Conservation (phyloP, 2,113 vertebrate species). For the Elachura formosa region DNA sequence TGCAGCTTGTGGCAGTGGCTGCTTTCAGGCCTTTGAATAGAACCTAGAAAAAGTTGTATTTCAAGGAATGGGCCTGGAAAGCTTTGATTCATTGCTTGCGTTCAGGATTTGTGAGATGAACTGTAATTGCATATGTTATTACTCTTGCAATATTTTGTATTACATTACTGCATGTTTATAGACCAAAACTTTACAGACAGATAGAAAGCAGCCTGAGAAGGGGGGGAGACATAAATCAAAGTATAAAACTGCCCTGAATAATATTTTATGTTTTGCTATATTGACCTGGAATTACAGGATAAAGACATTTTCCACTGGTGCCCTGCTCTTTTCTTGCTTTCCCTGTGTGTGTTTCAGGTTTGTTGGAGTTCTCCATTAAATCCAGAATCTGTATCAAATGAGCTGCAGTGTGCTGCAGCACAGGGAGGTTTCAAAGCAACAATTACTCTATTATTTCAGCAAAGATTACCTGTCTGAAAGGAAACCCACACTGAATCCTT, state of each 20-base stretch:
- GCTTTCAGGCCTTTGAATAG: background rate
- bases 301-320: constrained; percentile 39
- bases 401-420: constrained; percentile 39
- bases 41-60: background rate
- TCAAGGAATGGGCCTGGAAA: constrained; percentile 12
- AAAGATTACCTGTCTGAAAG: constrained; percentile 71
- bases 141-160: constrained; percentile 45
- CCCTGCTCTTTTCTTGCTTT: background rate
- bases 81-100: constrained; percentile 46
- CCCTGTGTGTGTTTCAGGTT: background rate
- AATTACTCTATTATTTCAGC: constrained; percentile 70
- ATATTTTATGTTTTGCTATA: constrained; percentile 45
- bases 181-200: constrained; percentile 49
- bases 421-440: constrained; percentile 62
- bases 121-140: constrained; percentile 48
- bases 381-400: constrained; percentile 54
- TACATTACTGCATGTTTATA: constrained; percentile 37
- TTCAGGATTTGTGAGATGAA: constrained; percentile 26
- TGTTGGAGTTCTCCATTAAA: constrained; percentile 23
- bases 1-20: background rate
- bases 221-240: constrained; percentile 39
- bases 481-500: constrained; percentile 67
- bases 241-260: constrained; percentile 41
- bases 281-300: constrained; percentile 39
- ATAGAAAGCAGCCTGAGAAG: constrained; percentile 39